Evolutionary conservation across 2,113 vertebrate species (phyloP), one percentile per base, ranked within the genome.

Genomic region (Eupsittula cactorum): DNA sequence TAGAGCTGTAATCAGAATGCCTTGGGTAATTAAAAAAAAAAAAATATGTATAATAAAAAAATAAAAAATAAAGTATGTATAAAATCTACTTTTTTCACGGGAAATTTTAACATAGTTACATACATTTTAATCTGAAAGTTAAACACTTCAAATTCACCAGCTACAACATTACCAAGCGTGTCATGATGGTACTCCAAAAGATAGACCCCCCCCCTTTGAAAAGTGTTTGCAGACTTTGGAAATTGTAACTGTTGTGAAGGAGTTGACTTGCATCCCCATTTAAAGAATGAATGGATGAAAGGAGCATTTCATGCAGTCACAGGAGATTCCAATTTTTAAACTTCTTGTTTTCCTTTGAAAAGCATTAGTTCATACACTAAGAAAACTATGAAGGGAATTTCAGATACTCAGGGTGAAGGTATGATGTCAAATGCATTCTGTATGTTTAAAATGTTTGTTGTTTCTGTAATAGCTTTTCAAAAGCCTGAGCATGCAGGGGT

Each of bases 11-110:
- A 92, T 95, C 81, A 79, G 86, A 93, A 91, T 89, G 93, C 52
- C 88, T 95, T 85, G 92, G 73, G 88, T 96, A 89, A 94, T 94
- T 95, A 93, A 91, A 93, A 87, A 92, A 92, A 94, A 71, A 57
- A 57, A 57, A 57, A 8, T 37, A 37, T 37, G 35, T 37, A 37
- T 37, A 37, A 37, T 37, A 91, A 93, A 87, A 92, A 92, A 94
- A n/a, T n/a, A n/a, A 71, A 57, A 57, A 57, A 57, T 41, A 93
- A 41, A 0, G 1, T 65, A 42, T 86, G 44, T 78, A 15, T 49
- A 82, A 95, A 88, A 96, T 89, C 93, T 94, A 87, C 86, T 84
- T 96, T 90, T 94, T 95, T 75, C 65, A 59, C 41, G 39, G 76
- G 55, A 76, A 71, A 92, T 83, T 93, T 96, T 88, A 76, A 76